Evolutionary conservation across 2,113 vertebrate species (phyloP).

Genomic region (Eidolon helvum): DNA sequence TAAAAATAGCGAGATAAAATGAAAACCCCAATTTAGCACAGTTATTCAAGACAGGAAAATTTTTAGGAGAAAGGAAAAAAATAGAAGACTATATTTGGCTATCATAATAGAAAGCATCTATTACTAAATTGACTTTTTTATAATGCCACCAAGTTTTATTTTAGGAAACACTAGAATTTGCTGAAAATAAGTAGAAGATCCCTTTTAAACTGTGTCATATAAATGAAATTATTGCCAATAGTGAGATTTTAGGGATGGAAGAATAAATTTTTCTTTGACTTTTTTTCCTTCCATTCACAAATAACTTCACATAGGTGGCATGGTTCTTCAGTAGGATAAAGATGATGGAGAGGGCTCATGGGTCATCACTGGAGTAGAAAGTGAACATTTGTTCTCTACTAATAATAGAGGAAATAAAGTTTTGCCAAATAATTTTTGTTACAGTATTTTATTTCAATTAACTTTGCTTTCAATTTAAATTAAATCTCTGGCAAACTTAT

Average conservation of each 20-base stretch:
- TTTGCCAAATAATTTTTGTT: slow-evolving; percentile 41
- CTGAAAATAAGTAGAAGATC: neutral
- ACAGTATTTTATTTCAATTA: slow-evolving; percentile 43
- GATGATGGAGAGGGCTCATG: neutral
- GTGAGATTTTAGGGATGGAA: neutral
- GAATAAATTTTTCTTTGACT: neutral
- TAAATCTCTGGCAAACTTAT: neutral
- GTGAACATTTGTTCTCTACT: neutral
- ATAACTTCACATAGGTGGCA: neutral
- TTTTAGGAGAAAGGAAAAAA: neutral
- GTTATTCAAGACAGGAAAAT: neutral
- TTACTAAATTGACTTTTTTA: neutral
- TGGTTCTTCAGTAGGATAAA: neutral
- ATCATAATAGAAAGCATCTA: neutral
- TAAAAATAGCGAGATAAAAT: neutral
- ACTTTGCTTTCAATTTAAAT: slow-evolving; percentile 23
- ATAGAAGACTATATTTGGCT: neutral
- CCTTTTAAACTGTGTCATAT: neutral
- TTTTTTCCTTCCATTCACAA: neutral
- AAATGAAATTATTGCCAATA: neutral
- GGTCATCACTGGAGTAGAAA: neutral
- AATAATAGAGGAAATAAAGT: slow-evolving; percentile 8
- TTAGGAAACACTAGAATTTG: neutral
- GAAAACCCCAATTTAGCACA: neutral
- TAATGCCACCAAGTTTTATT: neutral